Conservation (phyloP, 2,113 vertebrate species). For the Taxidea taxus region DNA sequence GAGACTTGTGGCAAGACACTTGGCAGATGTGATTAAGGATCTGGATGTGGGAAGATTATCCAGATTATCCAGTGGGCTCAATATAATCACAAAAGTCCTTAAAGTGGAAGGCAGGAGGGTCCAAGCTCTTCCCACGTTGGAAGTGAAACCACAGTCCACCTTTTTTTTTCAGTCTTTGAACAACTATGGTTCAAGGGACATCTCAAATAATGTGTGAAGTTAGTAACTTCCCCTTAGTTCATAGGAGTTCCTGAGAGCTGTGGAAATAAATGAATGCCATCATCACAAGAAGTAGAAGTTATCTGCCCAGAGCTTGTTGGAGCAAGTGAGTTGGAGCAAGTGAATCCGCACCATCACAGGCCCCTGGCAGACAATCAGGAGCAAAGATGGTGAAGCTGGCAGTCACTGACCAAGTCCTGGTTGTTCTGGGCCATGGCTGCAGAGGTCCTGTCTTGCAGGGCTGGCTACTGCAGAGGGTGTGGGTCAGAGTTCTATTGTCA, state of each 20-base stretch:
- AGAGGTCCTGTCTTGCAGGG: background rate
- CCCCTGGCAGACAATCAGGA: background rate
- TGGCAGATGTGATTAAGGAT: background rate
- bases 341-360: background rate
- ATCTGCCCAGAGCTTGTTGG: background rate
- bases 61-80: background rate
- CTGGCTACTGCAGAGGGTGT: background rate
- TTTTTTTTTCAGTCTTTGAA: background rate
- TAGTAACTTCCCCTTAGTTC: background rate
- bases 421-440: background rate
- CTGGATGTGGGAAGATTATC: background rate
- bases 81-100: background rate
- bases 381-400: background rate
- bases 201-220: background rate
- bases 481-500: background rate
- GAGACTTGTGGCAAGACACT: background rate
- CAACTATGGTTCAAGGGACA: background rate
- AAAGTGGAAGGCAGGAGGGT: background rate
- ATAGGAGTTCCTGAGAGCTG: background rate
- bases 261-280: background rate
- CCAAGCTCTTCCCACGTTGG: background rate
- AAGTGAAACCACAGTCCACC: background rate
- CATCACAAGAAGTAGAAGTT: background rate
- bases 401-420: background rate
- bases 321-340: background rate